A percentile compares a stretch with the other conserved stretches of the same genome.
Evolutionary conservation across 2,797 vertebrate genomes (phyloP).

Genomic region (Sorex maritimensis): DNA sequence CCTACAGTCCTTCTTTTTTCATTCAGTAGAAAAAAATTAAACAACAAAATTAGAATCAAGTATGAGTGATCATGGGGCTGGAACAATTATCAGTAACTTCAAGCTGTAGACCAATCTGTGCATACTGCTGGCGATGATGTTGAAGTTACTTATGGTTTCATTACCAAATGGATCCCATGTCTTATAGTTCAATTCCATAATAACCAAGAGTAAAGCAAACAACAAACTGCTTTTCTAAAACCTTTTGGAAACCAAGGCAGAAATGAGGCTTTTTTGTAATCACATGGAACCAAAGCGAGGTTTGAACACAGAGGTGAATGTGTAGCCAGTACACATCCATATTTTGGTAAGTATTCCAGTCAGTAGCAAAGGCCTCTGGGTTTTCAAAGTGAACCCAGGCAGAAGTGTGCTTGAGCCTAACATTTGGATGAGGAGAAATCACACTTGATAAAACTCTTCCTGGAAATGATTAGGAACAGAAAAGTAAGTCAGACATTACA

Average conservation of each 20-base stretch:
- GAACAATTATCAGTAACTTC: background rate
- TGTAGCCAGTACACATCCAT: background rate
- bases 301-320: background rate
- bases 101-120: background rate
- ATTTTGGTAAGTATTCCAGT: background rate
- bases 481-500: conserved; percentile 25
- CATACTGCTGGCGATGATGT: background rate
- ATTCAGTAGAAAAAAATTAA: conserved; percentile 59
- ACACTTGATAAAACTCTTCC: conserved; percentile 2
- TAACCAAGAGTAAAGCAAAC: conserved; percentile 39
- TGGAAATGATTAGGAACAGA: background rate
- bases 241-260: background rate
- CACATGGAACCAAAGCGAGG: background rate
- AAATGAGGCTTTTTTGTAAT: conserved; percentile 5
- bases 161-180: background rate
- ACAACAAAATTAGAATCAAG: conserved; percentile 41
- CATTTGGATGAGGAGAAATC: conserved; percentile 34
- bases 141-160: background rate
- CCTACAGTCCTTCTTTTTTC: conserved; percentile 37
- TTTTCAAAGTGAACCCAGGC: background rate
- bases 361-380: background rate
- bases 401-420: background rate
- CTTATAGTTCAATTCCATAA: background rate
- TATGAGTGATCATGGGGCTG: background rate
- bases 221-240: background rate